Conservation (phyloP, 2,797 vertebrate genomes). For the Danio albolineatus region DNA sequence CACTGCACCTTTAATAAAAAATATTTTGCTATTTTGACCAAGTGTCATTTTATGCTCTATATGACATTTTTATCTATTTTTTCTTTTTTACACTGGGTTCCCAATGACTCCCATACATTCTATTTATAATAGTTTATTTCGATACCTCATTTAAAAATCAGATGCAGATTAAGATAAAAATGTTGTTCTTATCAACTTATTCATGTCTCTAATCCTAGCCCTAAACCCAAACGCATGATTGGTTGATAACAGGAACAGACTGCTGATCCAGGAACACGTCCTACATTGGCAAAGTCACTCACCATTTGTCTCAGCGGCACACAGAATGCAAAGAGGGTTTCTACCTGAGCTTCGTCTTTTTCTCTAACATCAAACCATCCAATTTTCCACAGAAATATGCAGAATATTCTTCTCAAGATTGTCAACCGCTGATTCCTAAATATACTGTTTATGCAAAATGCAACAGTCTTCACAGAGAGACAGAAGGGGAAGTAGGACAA, state of each 20-base stretch:
- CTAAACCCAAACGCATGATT: constrained; percentile 9
- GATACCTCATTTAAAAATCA: background rate
- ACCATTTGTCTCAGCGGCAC: background rate
- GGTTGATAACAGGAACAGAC: constrained; percentile 28
- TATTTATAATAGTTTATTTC: background rate
- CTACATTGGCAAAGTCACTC: constrained; percentile 5
- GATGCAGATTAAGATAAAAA: background rate
- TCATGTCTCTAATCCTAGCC: constrained; percentile 1
- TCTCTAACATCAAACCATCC: background rate
- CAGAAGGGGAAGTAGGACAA: background rate
- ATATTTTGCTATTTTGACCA: too few species aligned
- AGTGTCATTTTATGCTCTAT: too few species aligned
- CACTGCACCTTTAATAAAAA: too few species aligned
- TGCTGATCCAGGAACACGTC: constrained; percentile 18
- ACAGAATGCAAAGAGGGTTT: background rate
- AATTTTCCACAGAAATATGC: background rate
- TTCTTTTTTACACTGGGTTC: too few species aligned
- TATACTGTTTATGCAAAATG: constrained; percentile 3
- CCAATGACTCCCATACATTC: too few species aligned
- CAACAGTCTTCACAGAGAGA: background rate
- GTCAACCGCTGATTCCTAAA: constrained; percentile 8
- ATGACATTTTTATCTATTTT: too few species aligned
- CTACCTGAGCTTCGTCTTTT: background rate
- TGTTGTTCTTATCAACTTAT: background rate
- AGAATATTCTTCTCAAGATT: background rate